Evolutionary conservation across 2,113 vertebrate genomes (phyloP).

Genomic region (Cyanistes caeruleus): DNA sequence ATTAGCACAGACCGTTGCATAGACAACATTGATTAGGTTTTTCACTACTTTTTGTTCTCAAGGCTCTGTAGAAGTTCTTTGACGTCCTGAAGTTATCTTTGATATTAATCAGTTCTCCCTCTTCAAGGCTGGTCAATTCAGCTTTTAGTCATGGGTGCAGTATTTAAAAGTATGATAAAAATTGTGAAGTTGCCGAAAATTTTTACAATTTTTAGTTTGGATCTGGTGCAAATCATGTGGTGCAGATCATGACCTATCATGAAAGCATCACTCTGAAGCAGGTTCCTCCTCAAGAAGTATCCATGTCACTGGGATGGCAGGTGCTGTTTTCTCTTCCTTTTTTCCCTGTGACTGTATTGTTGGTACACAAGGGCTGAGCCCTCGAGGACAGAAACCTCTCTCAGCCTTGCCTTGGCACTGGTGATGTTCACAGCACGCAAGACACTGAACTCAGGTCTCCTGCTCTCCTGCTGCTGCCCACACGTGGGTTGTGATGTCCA

Average conservation of each 20-base stretch:
- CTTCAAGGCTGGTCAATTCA: neutral
- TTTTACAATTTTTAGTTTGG: neutral
- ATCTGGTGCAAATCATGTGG: neutral
- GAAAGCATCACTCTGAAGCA: neutral
- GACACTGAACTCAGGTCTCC: neutral
- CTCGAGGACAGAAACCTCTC: neutral
- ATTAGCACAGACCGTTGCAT: neutral
- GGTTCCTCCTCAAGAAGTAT: neutral
- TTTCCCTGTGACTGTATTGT: neutral
- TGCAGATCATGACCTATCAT: neutral
- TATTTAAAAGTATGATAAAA: neutral
- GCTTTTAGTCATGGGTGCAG: neutral
- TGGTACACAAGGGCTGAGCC: neutral
- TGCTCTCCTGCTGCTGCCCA: neutral
- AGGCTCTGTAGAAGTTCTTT: slow-evolving; percentile 5
- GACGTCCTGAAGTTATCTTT: slow-evolving; percentile 1
- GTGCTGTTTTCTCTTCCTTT: too few relatives aligned
- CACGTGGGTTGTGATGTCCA: accelerated
- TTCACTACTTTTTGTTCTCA: neutral
- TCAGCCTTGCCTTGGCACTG: neutral
- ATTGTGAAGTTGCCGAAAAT: neutral
- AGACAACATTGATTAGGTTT: neutral
- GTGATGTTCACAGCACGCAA: neutral
- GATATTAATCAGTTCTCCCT: neutral
- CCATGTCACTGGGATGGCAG: accelerated